phyloP scores from a whole-genome alignment of 1,140 invertebrate species.

The Hermetia illucens region DNA sequence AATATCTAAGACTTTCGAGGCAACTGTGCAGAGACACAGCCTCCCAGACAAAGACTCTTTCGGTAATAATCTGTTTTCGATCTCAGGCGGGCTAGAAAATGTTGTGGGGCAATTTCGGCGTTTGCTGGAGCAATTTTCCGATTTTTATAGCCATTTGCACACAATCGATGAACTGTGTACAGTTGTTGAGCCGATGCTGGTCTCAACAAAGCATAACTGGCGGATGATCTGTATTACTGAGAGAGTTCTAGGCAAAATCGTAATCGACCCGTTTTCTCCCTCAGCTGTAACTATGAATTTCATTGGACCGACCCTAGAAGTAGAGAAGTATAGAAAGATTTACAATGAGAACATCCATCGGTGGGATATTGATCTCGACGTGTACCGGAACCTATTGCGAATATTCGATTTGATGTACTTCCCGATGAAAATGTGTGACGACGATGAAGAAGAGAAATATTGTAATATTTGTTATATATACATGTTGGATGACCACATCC shows the following conservation, averaged over 20 bases:
- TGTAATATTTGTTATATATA: slow-evolving; percentile 26
- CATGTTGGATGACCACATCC: slow-evolving; percentile 18
- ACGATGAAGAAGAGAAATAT: slow-evolving; percentile 5
- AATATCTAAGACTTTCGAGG: too few relatives aligned
- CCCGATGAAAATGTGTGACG: slow-evolving; percentile 14
- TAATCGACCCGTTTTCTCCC: slow-evolving; percentile 19
- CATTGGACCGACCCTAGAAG: slow-evolving; percentile 22
- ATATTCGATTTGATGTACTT: slow-evolving; percentile 26
- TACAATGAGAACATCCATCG: slow-evolving; percentile 18
- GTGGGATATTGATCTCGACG: slow-evolving; percentile 22
- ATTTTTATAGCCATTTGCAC: slow-evolving; percentile 20
- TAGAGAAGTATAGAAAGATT: slow-evolving; percentile 14
- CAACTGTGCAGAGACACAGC: too few relatives aligned
- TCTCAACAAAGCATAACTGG: slow-evolving; percentile 18
- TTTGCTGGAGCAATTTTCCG: slow-evolving; percentile 17
- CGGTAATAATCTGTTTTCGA: too few relatives aligned
- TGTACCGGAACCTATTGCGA: slow-evolving; percentile 24
- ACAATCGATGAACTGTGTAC: slow-evolving; percentile 25
- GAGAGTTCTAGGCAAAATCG: slow-evolving; percentile 17
- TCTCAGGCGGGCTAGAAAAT: too few relatives aligned
- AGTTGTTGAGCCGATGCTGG: slow-evolving; percentile 18
- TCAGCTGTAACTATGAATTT: slow-evolving; percentile 18
- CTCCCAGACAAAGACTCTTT: too few relatives aligned
- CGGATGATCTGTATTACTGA: slow-evolving; percentile 20
- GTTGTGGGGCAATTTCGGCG: slow-evolving; percentile 17